These are phyloP conservation scores for Yponomeuta malinellus DNA, from an alignment of 2,888 invertebrate species.

Conservation along the genomic window DNA sequence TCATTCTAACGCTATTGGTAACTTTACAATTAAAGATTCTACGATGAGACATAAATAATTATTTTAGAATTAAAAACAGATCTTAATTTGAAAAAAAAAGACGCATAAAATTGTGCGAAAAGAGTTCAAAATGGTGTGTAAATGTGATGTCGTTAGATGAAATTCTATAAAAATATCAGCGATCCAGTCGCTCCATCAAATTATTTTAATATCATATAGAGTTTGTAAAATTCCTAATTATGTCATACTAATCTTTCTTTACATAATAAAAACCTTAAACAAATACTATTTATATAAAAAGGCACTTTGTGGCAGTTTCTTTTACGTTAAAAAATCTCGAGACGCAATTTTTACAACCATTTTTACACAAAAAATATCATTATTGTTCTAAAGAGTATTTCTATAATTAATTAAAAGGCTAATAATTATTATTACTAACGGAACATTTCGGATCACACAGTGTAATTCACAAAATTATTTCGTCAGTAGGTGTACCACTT, in stretches of 20 bases:
- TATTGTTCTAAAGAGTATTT: constrained; percentile 52
- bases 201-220: constrained; percentile 27
- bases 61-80: constrained; percentile 55
- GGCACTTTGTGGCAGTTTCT: constrained; percentile 73
- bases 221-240: constrained; percentile 12
- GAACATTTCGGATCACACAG: background rate
- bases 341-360: constrained; percentile 58
- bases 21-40: constrained; percentile 60
- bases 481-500: background rate
- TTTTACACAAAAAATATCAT: constrained; percentile 38
- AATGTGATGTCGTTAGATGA: constrained; percentile 27
- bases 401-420: constrained; percentile 22
- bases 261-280: constrained; percentile 20
- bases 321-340: constrained; percentile 41
- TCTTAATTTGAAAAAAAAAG: constrained; percentile 47
- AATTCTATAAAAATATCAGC: constrained; percentile 43
- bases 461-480: background rate
- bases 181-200: constrained; percentile 59
- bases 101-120: constrained; percentile 9
- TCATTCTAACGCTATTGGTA: constrained; percentile 63
- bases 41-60: constrained; percentile 64
- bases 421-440: background rate
- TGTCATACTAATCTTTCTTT: constrained; percentile 19
- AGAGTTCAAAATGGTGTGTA: constrained; percentile 22
- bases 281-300: constrained; percentile 46